Evolutionary conservation across 2,888 invertebrate genomes (phyloP), one percentile per base, ranked within the genome.

Genomic region (Drosophila algonquin): DNA sequence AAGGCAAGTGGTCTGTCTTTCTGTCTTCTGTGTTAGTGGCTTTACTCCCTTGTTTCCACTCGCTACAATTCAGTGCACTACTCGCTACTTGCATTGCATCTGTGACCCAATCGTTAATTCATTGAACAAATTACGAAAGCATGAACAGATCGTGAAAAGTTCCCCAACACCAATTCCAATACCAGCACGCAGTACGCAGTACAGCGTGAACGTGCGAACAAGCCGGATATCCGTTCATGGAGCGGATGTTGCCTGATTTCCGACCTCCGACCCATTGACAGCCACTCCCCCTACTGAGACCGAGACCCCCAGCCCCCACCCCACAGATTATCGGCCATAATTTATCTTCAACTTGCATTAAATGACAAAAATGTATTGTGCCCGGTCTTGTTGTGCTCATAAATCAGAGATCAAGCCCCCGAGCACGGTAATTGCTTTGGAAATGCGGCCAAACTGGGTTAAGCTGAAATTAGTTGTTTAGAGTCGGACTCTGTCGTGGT

Each of bases 161-260:
- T 21, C 6, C 40, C 6, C 40, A 40, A 27, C 2, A 8, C 30
- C 30, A 30, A 30, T 30, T 0, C 30, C 30, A 30, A 40, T n/a
- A 24, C 10, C 40, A 9, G n/a, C 10, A 18, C 16, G n/a, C 18
- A 44, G 16, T 24, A 50, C 48, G 27, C 57, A 62, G 67, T 65
- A 65, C 72, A 79, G 82, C 76, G 78, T 81, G 87, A 87, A 87
- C 87, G 85, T 84, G 83, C 82, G 82, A 84, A 87, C 80, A 72
- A 79, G 81, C 80, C 87, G 87, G 85, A 84, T 53, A 73, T 87
- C 83, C 83, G 85, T 54, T 83, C 79, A 79, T 84, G 85, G 72
- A 85, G 62, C 87, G 83, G 85, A 84, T 73, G 87, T 87, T 79
- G 85, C 82, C 85, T 84, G 87, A 87, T 83, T 79, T 83, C 82